Evolutionary conservation across 1,140 invertebrate genomes (phyloP), one percentile per base, ranked within the genome.

Genomic region (Drosophila burlai): DNA sequence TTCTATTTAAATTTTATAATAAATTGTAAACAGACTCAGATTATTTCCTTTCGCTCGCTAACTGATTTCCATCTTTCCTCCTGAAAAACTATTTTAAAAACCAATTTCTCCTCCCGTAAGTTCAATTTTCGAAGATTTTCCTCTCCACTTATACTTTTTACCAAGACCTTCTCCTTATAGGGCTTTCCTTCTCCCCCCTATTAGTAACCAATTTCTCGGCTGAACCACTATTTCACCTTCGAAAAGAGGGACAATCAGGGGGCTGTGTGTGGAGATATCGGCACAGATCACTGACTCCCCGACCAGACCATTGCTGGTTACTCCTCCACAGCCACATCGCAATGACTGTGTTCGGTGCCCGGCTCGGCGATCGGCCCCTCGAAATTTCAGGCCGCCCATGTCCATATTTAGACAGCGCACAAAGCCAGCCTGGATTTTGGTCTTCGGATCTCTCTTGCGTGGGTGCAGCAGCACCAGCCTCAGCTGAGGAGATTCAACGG

Each of bases 391-490:
- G 62, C 52, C 83, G 80, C 80, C 83, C 83, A 86, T 85, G 80
- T 80, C 72, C 83, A 80, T 86, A 86, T 78, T 81, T 86, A 67
- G 82, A 74, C 68, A 65, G 54, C 50, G 36, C 38, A 65, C 67
- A 74, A 74, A 73, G 36, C 55, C 40, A 43, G 69, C 67, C 69
- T 49, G 69, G 67, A 73, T 73, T 73, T 57, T 5, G 66, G 63
- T 69, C 31, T 55, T 57, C 18, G 68, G 57, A 61, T 54, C 58
- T 54, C 58, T 54, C 60, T 52, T 76, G 84, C 86, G 84, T 89
- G 84, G 84, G 84, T 89, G 84, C 84, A 84, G 84, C 76, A 49
- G 16, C 49, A 49, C 2, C 46, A 49, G 24, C 5, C 1, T n/a
- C n/a, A 21, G 47, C 26, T 18, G n/a, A 10, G 43, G 47, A 29